These are phyloP conservation scores for Brachymystax lenok DNA, from an alignment of 2,797 vertebrate genomes.

Conservation along the genomic window DNA sequence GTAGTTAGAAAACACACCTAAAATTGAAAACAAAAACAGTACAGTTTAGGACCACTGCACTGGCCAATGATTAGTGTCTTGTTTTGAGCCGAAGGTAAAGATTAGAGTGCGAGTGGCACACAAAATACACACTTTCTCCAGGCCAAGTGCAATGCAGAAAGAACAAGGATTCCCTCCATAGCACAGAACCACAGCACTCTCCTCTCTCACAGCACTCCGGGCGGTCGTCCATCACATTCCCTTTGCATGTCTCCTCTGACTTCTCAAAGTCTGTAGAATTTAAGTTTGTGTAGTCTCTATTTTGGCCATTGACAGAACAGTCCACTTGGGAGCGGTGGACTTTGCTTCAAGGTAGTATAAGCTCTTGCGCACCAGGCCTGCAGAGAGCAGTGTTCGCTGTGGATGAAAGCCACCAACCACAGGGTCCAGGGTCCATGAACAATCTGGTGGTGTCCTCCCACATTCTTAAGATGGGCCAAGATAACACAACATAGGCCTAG, in stretches of 20 bases:
- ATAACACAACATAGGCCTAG: conserved; percentile 16
- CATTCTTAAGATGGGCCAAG: conserved; percentile 17
- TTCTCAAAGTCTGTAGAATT: conserved; percentile 40
- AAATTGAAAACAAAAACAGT: conserved; percentile 59
- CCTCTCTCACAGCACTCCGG: conserved; percentile 64
- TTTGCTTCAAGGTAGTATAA: conserved; percentile 31
- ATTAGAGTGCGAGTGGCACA: conserved; percentile 58
- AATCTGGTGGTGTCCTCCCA: conserved; percentile 28
- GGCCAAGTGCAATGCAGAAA: conserved; percentile 75
- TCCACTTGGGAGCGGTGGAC: conserved; percentile 40
- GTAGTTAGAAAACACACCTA: conserved; percentile 67
- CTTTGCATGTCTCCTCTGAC: conserved; percentile 62
- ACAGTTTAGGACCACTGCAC: conserved; percentile 56
- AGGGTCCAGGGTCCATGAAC: conserved; percentile 34
- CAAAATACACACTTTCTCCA: conserved; percentile 61
- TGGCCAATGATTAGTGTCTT: conserved; percentile 57
- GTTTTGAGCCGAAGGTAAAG: conserved; percentile 59
- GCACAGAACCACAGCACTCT: conserved; percentile 65
- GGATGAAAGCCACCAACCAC: neutral
- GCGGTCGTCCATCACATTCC: conserved; percentile 58
- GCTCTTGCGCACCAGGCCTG: conserved; percentile 17
- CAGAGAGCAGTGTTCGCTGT: conserved; percentile 30
- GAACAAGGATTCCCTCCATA: conserved; percentile 55
- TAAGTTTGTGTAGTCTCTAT: conserved; percentile 48
- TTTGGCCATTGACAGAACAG: conserved; percentile 28